phyloP scores from a whole-genome alignment of 2,888 invertebrate species.

The Mechanitis mazaeus region DNA sequence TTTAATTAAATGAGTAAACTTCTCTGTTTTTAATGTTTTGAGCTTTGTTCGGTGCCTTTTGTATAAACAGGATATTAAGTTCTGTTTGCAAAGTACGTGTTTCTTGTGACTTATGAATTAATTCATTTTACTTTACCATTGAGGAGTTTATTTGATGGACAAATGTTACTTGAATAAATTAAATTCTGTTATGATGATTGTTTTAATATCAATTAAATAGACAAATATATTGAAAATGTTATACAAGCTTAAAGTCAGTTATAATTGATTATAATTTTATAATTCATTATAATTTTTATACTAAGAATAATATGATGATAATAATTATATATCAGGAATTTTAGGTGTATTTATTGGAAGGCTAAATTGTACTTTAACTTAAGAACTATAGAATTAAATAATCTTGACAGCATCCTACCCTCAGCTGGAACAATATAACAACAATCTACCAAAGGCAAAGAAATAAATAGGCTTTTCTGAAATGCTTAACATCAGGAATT shows the following conservation, averaged over 20 bases:
- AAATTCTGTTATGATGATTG: too few species aligned
- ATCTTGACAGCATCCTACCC: neutral
- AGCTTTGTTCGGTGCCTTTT: constrained; percentile 8
- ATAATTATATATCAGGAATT: too few species aligned
- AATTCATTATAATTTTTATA: too few species aligned
- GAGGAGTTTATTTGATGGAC: neutral
- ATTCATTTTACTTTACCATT: neutral
- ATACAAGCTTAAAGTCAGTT: too few species aligned
- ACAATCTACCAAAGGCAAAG: neutral
- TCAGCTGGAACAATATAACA: neutral
- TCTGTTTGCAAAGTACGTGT: constrained; percentile 7
- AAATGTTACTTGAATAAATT: too few species aligned
- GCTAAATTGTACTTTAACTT: neutral
- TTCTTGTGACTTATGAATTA: constrained; percentile 8
- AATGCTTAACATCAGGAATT: constrained; percentile 3
- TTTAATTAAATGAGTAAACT: constrained; percentile 35
- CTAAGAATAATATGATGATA: too few species aligned
- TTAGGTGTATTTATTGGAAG: too few species aligned
- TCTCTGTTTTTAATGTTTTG: constrained; percentile 10
- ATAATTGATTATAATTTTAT: too few species aligned
- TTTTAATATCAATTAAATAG: too few species aligned
- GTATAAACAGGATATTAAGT: constrained; percentile 10
- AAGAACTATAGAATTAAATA: neutral
- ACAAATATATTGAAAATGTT: too few species aligned
- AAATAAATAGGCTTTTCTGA: neutral